Conservation (phyloP, 2,888 invertebrate species). For the Bugula neritina region DNA sequence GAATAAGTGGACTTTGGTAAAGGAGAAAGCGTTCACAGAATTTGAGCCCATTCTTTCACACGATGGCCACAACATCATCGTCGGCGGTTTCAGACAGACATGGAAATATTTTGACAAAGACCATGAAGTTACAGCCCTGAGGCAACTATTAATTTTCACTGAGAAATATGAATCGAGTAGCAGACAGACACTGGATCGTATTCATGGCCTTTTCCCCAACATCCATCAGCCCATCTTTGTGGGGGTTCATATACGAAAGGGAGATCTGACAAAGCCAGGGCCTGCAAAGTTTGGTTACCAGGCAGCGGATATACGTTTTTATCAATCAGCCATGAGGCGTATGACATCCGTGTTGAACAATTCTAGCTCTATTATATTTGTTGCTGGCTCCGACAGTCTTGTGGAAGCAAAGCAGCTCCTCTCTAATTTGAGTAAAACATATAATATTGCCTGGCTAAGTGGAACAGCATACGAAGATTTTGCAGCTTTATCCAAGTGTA, state of each 20-base stretch:
- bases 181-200: neutral
- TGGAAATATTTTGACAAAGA: constrained; percentile 14
- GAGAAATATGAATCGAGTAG: neutral
- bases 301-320: neutral
- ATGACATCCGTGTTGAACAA: neutral
- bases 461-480: constrained; percentile 17
- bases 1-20: neutral
- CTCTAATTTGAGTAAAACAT: neutral
- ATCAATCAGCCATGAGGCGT: neutral
- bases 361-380: neutral
- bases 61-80: constrained; percentile 1
- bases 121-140: neutral
- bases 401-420: neutral
- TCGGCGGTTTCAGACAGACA: neutral
- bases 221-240: constrained; percentile 4
- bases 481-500: constrained; percentile 19
- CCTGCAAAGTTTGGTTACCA: neutral
- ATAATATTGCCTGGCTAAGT: neutral
- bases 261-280: neutral
- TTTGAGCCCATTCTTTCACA: neutral
- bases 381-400: neutral
- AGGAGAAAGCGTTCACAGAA: neutral
- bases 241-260: constrained; percentile 8
- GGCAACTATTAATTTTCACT: neutral
- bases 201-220: neutral